A percentile compares a stretch with the other conserved stretches of the same genome.
Evolutionary conservation across 2,888 invertebrate genomes (phyloP).

Genomic region (Trichopria drosophilae): DNA sequence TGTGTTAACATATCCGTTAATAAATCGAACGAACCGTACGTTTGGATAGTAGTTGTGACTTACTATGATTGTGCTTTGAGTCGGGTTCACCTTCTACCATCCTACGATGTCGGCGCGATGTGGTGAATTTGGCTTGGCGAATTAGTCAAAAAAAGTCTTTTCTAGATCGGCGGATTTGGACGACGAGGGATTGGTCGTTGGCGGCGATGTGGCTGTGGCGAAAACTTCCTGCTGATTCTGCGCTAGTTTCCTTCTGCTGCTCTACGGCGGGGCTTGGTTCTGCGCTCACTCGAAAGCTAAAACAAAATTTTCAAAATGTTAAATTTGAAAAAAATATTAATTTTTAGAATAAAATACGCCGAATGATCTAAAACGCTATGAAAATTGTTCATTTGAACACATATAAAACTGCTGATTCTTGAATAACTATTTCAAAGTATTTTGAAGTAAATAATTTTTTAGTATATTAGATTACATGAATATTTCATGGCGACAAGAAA

Average conservation of each 20-base stretch:
- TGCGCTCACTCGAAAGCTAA: constrained; percentile 56
- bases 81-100: constrained; percentile 89
- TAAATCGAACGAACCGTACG: no score
- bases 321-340: background rate
- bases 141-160: constrained; percentile 40
- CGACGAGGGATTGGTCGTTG: constrained; percentile 29
- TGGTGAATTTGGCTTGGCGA: constrained; percentile 50
- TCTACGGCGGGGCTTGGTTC: constrained; percentile 56
- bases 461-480: no score
- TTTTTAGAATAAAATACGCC: background rate
- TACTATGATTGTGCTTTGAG: constrained; percentile 76
- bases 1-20: no score
- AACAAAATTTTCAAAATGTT: background rate
- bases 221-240: constrained; percentile 55
- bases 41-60: no score
- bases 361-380: background rate
- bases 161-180: constrained; percentile 33
- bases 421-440: no score
- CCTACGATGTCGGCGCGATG: constrained; percentile 66
- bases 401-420: no score
- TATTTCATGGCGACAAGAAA: background rate
- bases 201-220: constrained; percentile 40
- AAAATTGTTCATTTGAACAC: background rate
- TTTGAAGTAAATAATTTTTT: no score
- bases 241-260: constrained; percentile 54